These are phyloP conservation scores for Pleuronectes platessa DNA, from an alignment of 2,113 vertebrate genomes.

Conservation along the genomic window DNA sequence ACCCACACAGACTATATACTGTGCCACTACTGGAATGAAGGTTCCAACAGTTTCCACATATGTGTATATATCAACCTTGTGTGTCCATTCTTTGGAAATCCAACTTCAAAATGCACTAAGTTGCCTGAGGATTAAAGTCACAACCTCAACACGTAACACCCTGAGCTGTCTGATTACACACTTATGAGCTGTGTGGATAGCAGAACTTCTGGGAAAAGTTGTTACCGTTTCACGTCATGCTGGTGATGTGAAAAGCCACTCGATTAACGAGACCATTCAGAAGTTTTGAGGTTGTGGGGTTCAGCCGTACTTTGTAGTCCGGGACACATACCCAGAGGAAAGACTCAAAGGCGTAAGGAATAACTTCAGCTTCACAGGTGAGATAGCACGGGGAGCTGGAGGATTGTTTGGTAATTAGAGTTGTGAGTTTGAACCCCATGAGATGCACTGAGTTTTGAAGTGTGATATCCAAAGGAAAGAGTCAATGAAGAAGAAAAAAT, in stretches of 20 bases:
- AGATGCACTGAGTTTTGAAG: not conserved
- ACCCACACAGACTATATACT: too few species aligned
- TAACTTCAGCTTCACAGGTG: not conserved
- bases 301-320: too few species aligned
- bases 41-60: too few species aligned
- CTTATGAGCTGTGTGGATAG: too few species aligned
- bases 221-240: too few species aligned
- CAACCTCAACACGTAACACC: not conserved
- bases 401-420: not conserved
- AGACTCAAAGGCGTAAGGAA: not conserved
- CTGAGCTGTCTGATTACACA: not conserved
- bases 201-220: too few species aligned
- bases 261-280: too few species aligned
- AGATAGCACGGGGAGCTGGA: not conserved
- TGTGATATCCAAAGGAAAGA: not conserved
- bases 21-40: too few species aligned
- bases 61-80: too few species aligned
- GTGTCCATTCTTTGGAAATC: not conserved
- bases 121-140: not conserved
- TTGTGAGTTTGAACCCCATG: not conserved
- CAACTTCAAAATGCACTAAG: not conserved
- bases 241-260: too few species aligned
- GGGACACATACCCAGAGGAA: not conserved
- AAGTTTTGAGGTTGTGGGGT: too few species aligned
- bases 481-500: not conserved